phyloP scores from a whole-genome alignment of 2,113 vertebrate genomes.

The Opisthocomus hoazin region DNA sequence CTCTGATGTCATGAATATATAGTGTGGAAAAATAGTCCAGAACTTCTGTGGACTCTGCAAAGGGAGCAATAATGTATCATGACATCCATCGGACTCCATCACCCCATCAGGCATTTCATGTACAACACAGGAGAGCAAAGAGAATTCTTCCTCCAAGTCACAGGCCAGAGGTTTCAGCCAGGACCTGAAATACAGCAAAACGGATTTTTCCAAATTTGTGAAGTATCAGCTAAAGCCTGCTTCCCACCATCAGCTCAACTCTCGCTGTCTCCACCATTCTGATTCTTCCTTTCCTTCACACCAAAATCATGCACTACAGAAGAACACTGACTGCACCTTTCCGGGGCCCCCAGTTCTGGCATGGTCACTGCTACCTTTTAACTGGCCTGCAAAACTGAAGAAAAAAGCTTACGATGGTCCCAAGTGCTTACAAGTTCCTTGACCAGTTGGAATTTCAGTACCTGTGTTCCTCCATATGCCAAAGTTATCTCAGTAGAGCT shows the following conservation, averaged over 20 bases:
- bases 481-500: neutral
- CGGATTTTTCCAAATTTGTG: neutral
- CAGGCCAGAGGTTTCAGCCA: neutral
- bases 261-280: neutral
- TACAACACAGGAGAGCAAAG: neutral
- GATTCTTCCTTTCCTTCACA: slow-evolving; percentile 20
- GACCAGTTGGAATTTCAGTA: neutral
- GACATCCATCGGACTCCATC: neutral
- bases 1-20: neutral
- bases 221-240: neutral
- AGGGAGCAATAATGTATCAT: neutral
- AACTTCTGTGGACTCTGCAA: neutral
- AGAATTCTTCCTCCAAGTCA: neutral
- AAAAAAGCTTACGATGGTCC: neutral
- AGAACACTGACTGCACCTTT: neutral
- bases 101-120: neutral
- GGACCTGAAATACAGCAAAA: neutral
- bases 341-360: neutral
- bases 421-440: neutral
- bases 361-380: neutral
- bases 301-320: neutral
- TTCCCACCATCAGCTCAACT: neutral
- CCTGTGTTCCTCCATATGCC: neutral
- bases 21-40: neutral
- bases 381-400: neutral